Evolutionary conservation across 2,888 invertebrate genomes (phyloP).

Genomic region (Minunthozetes semirufus): DNA sequence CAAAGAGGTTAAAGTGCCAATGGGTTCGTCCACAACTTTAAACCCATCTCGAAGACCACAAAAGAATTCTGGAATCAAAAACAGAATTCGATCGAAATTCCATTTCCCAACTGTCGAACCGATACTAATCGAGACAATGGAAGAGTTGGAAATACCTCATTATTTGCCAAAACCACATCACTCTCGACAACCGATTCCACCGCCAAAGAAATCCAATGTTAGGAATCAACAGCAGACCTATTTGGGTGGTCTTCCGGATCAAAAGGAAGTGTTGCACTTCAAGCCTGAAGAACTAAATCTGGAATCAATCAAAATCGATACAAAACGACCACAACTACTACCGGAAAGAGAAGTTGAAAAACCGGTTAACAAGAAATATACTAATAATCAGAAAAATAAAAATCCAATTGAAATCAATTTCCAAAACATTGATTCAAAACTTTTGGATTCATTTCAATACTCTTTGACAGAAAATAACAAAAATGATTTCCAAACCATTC

Average conservation of each 20-base stretch:
- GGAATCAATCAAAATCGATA: background rate
- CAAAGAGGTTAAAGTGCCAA: too few species aligned
- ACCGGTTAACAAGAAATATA: too few species aligned
- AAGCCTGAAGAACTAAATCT: background rate
- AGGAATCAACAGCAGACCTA: background rate
- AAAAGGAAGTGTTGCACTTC: background rate
- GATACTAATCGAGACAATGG: background rate
- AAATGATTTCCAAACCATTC: constrained; percentile 8
- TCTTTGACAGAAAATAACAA: background rate
- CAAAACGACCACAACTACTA: background rate
- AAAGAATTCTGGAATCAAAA: background rate
- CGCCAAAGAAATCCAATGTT: background rate
- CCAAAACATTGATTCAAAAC: constrained; percentile 1
- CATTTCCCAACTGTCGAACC: constrained; percentile 1
- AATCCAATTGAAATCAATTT: background rate
- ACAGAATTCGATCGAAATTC: background rate
- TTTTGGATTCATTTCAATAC: background rate
- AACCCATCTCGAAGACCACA: background rate
- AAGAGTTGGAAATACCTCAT: background rate
- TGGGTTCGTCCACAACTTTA: background rate
- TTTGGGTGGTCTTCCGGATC: background rate
- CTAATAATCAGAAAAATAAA: background rate
- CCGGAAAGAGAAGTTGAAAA: background rate
- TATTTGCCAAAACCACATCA: background rate
- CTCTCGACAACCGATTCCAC: background rate